Percentiles rank a stretch among this genome's conserved stretches.
These are phyloP conservation scores for Acanthacorydalis orientalis DNA, from an alignment of 2,888 invertebrate genomes.

Conservation along the genomic window DNA sequence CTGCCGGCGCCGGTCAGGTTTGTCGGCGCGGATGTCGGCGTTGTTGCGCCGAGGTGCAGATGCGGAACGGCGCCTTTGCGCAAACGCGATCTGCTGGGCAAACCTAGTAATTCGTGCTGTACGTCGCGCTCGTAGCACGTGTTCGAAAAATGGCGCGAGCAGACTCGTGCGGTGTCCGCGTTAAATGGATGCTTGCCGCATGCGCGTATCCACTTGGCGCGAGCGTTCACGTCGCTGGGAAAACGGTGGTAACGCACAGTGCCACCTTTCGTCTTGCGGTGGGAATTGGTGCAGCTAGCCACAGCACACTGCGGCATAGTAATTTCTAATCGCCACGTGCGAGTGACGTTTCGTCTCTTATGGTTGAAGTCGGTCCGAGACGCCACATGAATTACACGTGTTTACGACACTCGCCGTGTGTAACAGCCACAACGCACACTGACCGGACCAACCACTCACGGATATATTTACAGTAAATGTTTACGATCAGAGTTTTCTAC, in stretches of 20 bases:
- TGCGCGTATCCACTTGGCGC: conserved; percentile 32
- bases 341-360: background rate
- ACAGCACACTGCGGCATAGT: conserved; percentile 41
- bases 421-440: background rate
- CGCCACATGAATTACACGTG: conserved; percentile 1
- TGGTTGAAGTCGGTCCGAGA: conserved; percentile 2
- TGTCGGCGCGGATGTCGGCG: conserved; percentile 19
- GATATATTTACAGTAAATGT: no score
- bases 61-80: conserved; percentile 32
- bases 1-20: conserved; percentile 14
- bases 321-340: conserved; percentile 4
- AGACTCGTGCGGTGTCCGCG: conserved; percentile 35
- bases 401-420: background rate
- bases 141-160: conserved; percentile 33
- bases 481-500: no score
- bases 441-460: background rate
- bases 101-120: conserved; percentile 34
- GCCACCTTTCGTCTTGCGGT: conserved; percentile 35
- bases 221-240: conserved; percentile 33
- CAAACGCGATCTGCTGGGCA: conserved; percentile 32
- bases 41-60: conserved; percentile 15
- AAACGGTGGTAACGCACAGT: conserved; percentile 39
- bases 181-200: conserved; percentile 34
- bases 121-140: conserved; percentile 36
- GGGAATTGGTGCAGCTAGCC: conserved; percentile 36